phyloP scores from a whole-genome alignment of 2,888 invertebrate species.

The Boloria euphrosyne region DNA sequence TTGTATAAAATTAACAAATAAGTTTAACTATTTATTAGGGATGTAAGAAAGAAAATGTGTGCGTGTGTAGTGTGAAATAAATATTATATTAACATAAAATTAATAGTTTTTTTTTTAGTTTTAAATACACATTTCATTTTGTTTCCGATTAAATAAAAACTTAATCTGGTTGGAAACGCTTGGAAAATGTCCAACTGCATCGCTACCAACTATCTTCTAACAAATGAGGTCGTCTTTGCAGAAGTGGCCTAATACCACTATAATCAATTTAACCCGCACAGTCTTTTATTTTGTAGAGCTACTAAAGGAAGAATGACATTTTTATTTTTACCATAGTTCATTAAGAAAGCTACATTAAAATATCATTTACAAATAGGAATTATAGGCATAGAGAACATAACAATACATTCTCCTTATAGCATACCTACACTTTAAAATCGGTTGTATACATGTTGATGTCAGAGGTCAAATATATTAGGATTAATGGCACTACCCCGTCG shows the following conservation, averaged over 20 bases:
- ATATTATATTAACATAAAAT: conserved; percentile 46
- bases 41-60: conserved; percentile 60
- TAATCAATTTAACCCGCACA: conserved; percentile 35
- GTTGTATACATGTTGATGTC: not conserved
- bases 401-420: not conserved
- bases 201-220: conserved; percentile 54
- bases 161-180: conserved; percentile 50
- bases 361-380: no score
- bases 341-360: not conserved
- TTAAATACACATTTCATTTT: conserved; percentile 39
- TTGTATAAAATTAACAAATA: conserved; percentile 82
- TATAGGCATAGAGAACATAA: not conserved
- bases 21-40: conserved; percentile 66
- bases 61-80: conserved; percentile 71
- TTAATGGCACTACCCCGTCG: conserved; percentile 6
- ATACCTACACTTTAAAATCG: not conserved
- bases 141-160: conserved; percentile 47
- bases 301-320: conserved; percentile 11
- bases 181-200: conserved; percentile 68
- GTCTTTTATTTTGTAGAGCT: conserved; percentile 20
- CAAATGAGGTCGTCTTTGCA: conserved; percentile 50
- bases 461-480: conserved; percentile 1
- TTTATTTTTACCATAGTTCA: not conserved
- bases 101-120: conserved; percentile 45
- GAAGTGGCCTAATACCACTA: conserved; percentile 42